Evolutionary conservation across 2,888 invertebrate species (phyloP).

Genomic region (Zele albiditarsus): DNA sequence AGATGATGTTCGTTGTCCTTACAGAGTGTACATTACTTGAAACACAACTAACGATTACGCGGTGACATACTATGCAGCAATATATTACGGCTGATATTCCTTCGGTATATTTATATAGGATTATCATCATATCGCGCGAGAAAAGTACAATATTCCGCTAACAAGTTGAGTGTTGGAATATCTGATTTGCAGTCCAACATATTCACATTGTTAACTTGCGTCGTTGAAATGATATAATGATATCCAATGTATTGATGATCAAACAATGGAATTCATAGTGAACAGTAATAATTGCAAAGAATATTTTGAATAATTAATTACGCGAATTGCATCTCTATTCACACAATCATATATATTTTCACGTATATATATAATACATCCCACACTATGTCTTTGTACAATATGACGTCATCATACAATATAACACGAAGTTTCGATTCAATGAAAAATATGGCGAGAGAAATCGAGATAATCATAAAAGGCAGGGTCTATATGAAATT

Average conservation of each 20-base stretch:
- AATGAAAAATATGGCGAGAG: slow-evolving; percentile 41
- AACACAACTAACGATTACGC: too few species aligned
- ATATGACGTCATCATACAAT: slow-evolving; percentile 27
- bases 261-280: neutral
- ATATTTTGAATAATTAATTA: slow-evolving; percentile 2
- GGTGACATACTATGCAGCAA: too few species aligned
- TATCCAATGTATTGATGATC: neutral
- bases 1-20: too few species aligned
- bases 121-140: too few species aligned
- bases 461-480: slow-evolving; percentile 60
- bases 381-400: slow-evolving; percentile 28
- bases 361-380: slow-evolving; percentile 6
- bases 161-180: too few species aligned
- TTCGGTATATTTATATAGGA: too few species aligned
- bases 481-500: slow-evolving; percentile 51
- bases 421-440: slow-evolving; percentile 18
- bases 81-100: too few species aligned
- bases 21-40: too few species aligned
- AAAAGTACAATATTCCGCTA: too few species aligned
- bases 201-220: neutral
- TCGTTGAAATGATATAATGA: neutral
- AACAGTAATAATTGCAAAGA: neutral
- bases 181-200: neutral
- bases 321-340: slow-evolving; percentile 2
- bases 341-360: neutral